Evolutionary conservation across 2,888 invertebrate species (phyloP).

Genomic region (Tiliacea citrago): DNA sequence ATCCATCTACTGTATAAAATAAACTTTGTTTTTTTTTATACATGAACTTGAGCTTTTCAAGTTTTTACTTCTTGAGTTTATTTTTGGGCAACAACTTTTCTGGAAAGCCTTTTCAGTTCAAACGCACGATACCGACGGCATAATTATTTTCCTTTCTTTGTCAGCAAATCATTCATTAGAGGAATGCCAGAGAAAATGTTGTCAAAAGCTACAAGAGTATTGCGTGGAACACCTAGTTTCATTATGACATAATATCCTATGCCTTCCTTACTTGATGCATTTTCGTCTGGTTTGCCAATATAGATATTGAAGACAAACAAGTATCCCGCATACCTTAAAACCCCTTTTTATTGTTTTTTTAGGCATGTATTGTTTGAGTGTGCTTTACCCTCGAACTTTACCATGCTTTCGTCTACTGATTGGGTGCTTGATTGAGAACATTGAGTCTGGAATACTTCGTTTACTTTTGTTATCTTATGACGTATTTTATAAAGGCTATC

Average conservation of each 20-base stretch:
- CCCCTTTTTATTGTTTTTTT: neutral
- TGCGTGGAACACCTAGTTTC: slow-evolving; percentile 9
- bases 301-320: neutral
- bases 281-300: slow-evolving; percentile 37
- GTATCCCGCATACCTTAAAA: neutral
- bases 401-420: slow-evolving; percentile 9
- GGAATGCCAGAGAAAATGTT: too few species aligned
- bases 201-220: too few species aligned
- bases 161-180: too few species aligned
- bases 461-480: slow-evolving; percentile 20
- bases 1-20: too few species aligned
- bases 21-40: too few species aligned
- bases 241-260: slow-evolving; percentile 23
- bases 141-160: too few species aligned
- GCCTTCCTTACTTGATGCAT: slow-evolving; percentile 36
- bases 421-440: slow-evolving; percentile 19
- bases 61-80: too few species aligned
- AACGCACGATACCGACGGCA: too few species aligned
- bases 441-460: slow-evolving; percentile 14
- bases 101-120: too few species aligned
- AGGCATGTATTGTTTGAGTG: neutral
- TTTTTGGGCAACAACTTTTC: too few species aligned
- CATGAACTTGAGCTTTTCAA: too few species aligned
- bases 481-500: slow-evolving; percentile 27
- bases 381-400: neutral